These are phyloP conservation scores for Gyrodactylus bullatarudis DNA, from an alignment of 1,140 invertebrate genomes.

Conservation along the genomic window DNA sequence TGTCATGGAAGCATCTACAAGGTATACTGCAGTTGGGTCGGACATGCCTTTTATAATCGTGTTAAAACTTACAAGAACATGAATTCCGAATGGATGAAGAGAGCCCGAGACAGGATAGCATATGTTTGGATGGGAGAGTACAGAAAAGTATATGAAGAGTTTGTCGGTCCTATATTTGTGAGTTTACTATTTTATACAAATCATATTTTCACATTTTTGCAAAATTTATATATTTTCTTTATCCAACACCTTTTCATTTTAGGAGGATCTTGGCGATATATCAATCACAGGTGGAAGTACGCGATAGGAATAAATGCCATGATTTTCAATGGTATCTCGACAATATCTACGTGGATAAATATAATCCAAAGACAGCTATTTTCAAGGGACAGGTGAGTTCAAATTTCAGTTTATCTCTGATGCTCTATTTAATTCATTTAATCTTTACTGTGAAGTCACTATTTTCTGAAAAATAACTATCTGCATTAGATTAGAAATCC, in stretches of 20 bases:
- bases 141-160: slow-evolving; percentile 45
- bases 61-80: slow-evolving; percentile 34
- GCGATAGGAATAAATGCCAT: slow-evolving; percentile 50
- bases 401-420: no score
- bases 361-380: background rate
- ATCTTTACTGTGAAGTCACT: no score
- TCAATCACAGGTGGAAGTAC: slow-evolving; percentile 34
- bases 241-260: slow-evolving; percentile 7
- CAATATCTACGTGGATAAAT: slow-evolving; percentile 44
- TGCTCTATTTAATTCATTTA: no score
- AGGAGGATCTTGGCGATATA: slow-evolving; percentile 51
- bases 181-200: background rate
- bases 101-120: slow-evolving; percentile 29
- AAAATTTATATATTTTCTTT: no score
- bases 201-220: no score
- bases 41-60: slow-evolving; percentile 24
- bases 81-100: slow-evolving; percentile 50
- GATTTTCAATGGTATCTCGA: slow-evolving; percentile 91
- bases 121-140: slow-evolving; percentile 45
- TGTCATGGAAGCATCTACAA: slow-evolving; percentile 31
- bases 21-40: slow-evolving; percentile 29
- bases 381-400: no score
- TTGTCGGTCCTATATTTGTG: background rate
- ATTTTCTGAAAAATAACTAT: no score
- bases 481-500: no score